These are phyloP conservation scores for Brotula barbata DNA, from an alignment of 2,797 vertebrate species.

Conservation along the genomic window DNA sequence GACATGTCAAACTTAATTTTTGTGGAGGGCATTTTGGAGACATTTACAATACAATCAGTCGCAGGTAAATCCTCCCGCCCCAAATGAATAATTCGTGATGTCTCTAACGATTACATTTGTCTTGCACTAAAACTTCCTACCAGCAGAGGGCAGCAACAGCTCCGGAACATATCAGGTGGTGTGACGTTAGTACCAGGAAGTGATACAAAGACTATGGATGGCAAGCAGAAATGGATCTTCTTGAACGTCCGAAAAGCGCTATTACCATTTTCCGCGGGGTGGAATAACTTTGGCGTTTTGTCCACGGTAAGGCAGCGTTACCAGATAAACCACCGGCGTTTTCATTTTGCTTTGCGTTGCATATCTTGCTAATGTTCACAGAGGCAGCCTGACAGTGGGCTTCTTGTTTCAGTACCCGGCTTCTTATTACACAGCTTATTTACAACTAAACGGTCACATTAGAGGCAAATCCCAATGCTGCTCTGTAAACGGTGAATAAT, in stretches of 20 bases:
- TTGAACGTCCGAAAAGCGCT: background rate
- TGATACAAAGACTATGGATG: background rate
- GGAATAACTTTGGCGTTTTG: constrained; percentile 14
- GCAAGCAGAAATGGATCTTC: constrained; percentile 33
- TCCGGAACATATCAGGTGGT: constrained; percentile 6
- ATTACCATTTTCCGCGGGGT: background rate
- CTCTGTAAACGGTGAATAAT: no score
- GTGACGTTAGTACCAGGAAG: constrained; percentile 50
- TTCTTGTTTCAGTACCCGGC: no score
- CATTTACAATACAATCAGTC: no score
- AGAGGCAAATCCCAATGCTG: no score
- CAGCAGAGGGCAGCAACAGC: background rate
- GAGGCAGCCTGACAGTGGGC: background rate
- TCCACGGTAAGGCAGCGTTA: constrained; percentile 40
- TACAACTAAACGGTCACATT: no score
- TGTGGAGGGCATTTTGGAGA: no score
- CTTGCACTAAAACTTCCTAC: background rate
- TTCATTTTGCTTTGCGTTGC: background rate
- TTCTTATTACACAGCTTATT: no score
- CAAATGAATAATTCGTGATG: no score
- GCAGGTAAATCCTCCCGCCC: no score
- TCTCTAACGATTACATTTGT: no score
- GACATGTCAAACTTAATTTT: no score
- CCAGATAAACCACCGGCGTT: fast-evolving
- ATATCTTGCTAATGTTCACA: background rate